Evolutionary conservation across 2,113 vertebrate genomes (phyloP).

Genomic region (Xenopus laevis): DNA sequence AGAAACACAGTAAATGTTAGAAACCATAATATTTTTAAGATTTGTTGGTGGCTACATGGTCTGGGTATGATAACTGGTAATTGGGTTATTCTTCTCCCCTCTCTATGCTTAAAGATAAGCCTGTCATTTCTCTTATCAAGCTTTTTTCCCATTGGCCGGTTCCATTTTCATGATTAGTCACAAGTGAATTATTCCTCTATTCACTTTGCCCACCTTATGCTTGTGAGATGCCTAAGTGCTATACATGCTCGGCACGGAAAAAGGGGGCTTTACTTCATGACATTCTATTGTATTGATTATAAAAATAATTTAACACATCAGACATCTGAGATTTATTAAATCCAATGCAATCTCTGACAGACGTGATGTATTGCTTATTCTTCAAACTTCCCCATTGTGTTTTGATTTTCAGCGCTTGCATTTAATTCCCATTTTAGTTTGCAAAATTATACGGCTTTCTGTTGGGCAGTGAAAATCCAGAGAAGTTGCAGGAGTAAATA

Average conservation of each 20-base stretch:
- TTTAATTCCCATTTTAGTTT: conserved; percentile 40
- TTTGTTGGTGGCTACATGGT: too few species aligned
- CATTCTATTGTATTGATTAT: conserved; percentile 31
- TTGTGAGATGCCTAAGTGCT: too few species aligned
- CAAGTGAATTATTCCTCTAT: conserved; percentile 22
- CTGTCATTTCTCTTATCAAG: not conserved
- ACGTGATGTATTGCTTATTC: conserved; percentile 50
- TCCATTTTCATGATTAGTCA: not conserved
- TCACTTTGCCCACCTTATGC: conserved; percentile 1
- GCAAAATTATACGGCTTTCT: conserved; percentile 15
- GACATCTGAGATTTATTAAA: conserved; percentile 50
- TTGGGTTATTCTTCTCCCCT: not conserved
- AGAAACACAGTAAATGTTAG: too few species aligned
- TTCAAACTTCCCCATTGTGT: conserved; percentile 30
- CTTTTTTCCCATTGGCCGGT: not conserved
- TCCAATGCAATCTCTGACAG: conserved; percentile 46
- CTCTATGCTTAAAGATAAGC: not conserved
- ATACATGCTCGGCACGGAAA: too few species aligned
- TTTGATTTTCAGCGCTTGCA: conserved; percentile 39
- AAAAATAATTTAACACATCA: conserved; percentile 37
- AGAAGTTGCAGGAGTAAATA: conserved; percentile 26
- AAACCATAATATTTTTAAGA: too few species aligned
- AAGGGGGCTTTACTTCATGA: too few species aligned
- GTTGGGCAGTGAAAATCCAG: conserved; percentile 14
- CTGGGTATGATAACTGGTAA: not conserved